Base-by-base conservation (phyloP, 2,888 invertebrate genomes). In the Prosopocoilus inquinatus region DNA sequence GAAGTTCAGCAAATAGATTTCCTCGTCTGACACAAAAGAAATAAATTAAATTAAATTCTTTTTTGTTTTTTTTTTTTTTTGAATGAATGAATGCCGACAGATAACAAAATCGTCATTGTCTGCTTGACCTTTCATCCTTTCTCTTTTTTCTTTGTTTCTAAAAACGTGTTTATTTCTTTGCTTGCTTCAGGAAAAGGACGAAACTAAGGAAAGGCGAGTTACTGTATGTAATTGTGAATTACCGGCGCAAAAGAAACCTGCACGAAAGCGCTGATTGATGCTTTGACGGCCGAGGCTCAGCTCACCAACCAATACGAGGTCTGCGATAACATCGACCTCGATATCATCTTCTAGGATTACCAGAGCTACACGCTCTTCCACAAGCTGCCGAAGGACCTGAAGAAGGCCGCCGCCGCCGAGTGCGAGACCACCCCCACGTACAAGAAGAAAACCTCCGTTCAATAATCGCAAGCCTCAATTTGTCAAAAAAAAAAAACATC, bases 271-370 rank as follows among this genome's bases (percentile, higher is more conserved):
- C 88, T 0, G 84, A n/a, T n/a, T n/a, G n/a, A 87, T 49, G 72
- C 79, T 8, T 79, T 96, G 55, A 79, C 80, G 20, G 77, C 79
- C 13, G 96, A 96, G 75, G 90, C 92, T 0, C 85, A 84, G 39
- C 78, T 94, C 8, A 80, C 87, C 1, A 81, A 81, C 4, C 85
- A 86, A 55, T 86, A 85, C 70, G 81, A 84, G 68, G 81, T 95
- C 35, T 96, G 96, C 75, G 96, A 96, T 70, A 96, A 96, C 69
- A 85, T 96, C 54, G 94, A 95, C 74, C 78, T 96, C 70, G 90
- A 91, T 60, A 89, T 90, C 39, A 89, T 96, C 63, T 78, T 96
- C 55, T 86, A 92, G 81, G 95, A 96, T 68, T 96, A 91, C 75
- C 89, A 89, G 70, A 89, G 90, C 61, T 96, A 91, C 67, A 80